Evolutionary conservation across 2,888 invertebrate species (phyloP).

Genomic region (Cynaeus angustus): DNA sequence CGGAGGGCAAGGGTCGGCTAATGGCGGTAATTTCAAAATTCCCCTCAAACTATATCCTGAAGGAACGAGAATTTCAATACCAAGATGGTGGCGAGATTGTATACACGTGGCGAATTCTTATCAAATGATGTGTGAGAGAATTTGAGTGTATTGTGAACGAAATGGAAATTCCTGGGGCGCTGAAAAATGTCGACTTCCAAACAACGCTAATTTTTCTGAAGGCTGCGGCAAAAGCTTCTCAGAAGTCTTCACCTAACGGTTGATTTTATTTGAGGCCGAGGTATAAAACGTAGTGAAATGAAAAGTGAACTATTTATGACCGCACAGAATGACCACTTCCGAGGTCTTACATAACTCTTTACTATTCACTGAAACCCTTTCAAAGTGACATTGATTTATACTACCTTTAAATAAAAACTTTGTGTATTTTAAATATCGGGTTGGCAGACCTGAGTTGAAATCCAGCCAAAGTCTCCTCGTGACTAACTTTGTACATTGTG

Average conservation of each 20-base stretch:
- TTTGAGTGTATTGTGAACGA: constrained; percentile 38
- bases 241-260: constrained; percentile 44
- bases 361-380: constrained; percentile 5
- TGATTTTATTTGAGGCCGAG: constrained; percentile 39
- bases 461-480: not conserved
- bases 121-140: constrained; percentile 45
- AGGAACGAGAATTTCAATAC: constrained; percentile 33
- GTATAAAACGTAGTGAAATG: constrained; percentile 59
- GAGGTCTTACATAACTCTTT: constrained; percentile 63
- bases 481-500: too few species aligned
- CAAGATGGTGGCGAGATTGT: constrained; percentile 24
- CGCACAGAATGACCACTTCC: constrained; percentile 59
- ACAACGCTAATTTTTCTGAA: not conserved
- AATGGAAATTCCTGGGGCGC: constrained; percentile 34
- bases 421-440: not conserved
- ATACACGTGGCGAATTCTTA: constrained; percentile 45
- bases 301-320: constrained; percentile 66
- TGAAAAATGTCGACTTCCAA: not conserved
- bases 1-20: constrained; percentile 16
- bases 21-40: constrained; percentile 1
- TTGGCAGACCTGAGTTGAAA: constrained; percentile 6
- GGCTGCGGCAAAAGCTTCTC: constrained; percentile 15
- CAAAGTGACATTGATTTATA: constrained; percentile 22
- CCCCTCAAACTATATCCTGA: constrained; percentile 9
- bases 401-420: not conserved